These are phyloP conservation scores for Sternotherus odoratus DNA, from an alignment of 2,797 vertebrate genomes.

Conservation along the genomic window DNA sequence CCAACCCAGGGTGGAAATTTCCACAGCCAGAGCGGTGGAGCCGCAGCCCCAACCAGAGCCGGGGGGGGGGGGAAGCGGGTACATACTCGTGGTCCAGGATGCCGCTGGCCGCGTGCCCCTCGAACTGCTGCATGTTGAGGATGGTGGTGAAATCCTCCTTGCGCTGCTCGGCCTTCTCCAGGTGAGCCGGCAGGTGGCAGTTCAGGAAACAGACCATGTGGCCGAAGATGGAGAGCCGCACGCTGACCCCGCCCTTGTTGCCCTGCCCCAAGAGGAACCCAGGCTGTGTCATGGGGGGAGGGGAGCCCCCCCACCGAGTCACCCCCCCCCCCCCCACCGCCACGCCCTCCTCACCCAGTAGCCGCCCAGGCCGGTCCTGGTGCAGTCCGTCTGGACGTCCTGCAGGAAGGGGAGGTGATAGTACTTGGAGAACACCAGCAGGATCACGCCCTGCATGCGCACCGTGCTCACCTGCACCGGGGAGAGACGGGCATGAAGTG, in stretches of 20 bases:
- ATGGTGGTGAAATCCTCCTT: conserved; percentile 98
- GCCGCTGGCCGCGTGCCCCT: conserved; percentile 87
- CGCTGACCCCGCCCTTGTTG: conserved; percentile 95
- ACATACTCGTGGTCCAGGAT: conserved; percentile 96
- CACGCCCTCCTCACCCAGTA: conserved; percentile 91
- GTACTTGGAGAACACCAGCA: conserved; percentile 96
- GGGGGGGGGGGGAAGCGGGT: neutral
- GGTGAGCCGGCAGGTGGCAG: conserved; percentile 97
- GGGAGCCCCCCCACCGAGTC: neutral
- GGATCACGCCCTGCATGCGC: conserved; percentile 94
- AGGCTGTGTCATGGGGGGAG: neutral
- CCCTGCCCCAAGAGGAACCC: conserved; percentile 81
- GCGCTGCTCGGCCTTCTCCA: conserved; percentile 96
- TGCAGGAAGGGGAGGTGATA: conserved; percentile 95
- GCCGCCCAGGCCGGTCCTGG: conserved; percentile 94
- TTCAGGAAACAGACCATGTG: conserved; percentile 97
- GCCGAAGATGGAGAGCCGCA: conserved; percentile 91
- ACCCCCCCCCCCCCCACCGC: accelerated
- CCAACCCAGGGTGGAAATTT: neutral
- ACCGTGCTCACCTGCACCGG: conserved; percentile 91
- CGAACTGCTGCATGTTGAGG: conserved; percentile 96
- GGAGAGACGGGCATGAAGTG: neutral
- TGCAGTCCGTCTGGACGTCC: conserved; percentile 95
- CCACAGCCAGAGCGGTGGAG: neutral
- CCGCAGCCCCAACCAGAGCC: neutral